Evolutionary conservation across 2,113 vertebrate genomes (phyloP).

Genomic region (Orycteropus afer): DNA sequence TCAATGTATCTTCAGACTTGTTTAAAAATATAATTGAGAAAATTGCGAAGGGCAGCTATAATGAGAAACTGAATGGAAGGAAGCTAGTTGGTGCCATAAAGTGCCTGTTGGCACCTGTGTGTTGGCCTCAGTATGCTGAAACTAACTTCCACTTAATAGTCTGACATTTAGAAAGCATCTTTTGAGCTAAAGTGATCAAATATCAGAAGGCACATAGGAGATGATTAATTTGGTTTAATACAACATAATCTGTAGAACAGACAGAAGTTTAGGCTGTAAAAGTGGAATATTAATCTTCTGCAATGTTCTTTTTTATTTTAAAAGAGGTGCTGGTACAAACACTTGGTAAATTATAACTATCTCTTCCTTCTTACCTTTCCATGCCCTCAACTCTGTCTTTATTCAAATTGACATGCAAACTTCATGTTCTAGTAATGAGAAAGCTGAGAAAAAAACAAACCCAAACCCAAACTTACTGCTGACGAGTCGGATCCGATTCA

Average conservation of each 20-base stretch:
- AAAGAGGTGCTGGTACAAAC: not conserved
- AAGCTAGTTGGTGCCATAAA: not conserved
- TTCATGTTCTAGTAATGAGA: not conserved
- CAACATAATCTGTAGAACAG: not conserved
- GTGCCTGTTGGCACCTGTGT: not conserved
- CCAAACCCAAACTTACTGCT: too few relatives aligned
- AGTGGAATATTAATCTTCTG: slow-evolving; percentile 28
- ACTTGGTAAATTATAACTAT: not conserved
- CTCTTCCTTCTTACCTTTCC: not conserved
- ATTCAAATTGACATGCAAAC: not conserved
- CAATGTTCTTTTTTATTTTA: not conserved
- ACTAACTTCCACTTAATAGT: not conserved
- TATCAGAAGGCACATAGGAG: not conserved
- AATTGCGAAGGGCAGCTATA: slow-evolving; percentile 21
- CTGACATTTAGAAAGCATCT: slow-evolving; percentile 11
- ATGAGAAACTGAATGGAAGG: slow-evolving; percentile 32
- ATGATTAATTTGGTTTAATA: not conserved
- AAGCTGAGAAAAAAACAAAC: slow-evolving; percentile 29
- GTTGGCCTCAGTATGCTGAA: not conserved
- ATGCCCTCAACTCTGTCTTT: not conserved
- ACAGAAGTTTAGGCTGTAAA: not conserved
- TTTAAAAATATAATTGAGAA: slow-evolving; percentile 56
- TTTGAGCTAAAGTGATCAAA: slow-evolving; percentile 13
- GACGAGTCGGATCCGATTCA: too few relatives aligned
- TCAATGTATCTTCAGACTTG: not conserved